Conservation (phyloP, 2,797 vertebrate genomes). For the Epinephelus malabaricus region DNA sequence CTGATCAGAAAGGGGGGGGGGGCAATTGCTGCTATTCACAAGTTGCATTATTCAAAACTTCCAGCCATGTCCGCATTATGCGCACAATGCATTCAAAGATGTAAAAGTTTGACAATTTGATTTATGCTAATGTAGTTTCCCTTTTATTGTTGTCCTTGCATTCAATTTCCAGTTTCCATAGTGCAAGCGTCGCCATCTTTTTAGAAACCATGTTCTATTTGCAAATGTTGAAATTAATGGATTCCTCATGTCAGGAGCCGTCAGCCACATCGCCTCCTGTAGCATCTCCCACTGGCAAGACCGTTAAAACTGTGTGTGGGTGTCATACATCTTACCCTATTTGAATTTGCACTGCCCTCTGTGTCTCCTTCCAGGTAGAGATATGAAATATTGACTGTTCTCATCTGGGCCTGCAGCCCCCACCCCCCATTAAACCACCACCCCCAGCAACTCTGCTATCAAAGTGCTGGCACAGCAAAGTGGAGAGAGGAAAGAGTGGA, state of each 20-base stretch:
- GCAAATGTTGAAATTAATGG: slow-evolving; percentile 69
- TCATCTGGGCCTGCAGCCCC: slow-evolving; percentile 73
- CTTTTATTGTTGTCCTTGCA: slow-evolving; percentile 57
- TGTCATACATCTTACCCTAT: slow-evolving; percentile 76
- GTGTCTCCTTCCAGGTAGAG: slow-evolving; percentile 82
- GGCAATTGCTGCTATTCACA: slow-evolving; percentile 56
- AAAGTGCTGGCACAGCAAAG: slow-evolving; percentile 87
- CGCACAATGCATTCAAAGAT: slow-evolving; percentile 59
- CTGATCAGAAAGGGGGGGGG: slow-evolving; percentile 55
- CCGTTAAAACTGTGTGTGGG: slow-evolving; percentile 59
- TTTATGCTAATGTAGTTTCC: slow-evolving; percentile 72
- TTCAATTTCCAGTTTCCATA: slow-evolving; percentile 59
- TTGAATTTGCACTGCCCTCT: slow-evolving; percentile 82
- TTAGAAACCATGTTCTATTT: slow-evolving; percentile 55
- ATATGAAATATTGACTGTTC: slow-evolving; percentile 87
- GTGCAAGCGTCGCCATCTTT: slow-evolving; percentile 46
- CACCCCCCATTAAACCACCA: slow-evolving; percentile 59
- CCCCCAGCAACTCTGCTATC: slow-evolving; percentile 71
- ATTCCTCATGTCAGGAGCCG: slow-evolving; percentile 55
- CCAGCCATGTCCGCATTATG: slow-evolving; percentile 31
- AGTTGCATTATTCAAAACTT: slow-evolving; percentile 60
- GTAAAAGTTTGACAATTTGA: slow-evolving; percentile 73
- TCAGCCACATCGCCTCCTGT: slow-evolving; percentile 38
- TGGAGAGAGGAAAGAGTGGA: slow-evolving; percentile 46
- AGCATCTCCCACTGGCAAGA: slow-evolving; percentile 57